These are phyloP conservation scores for Sabatieria punctata DNA, from an alignment of 2,888 invertebrate genomes.

Conservation along the genomic window DNA sequence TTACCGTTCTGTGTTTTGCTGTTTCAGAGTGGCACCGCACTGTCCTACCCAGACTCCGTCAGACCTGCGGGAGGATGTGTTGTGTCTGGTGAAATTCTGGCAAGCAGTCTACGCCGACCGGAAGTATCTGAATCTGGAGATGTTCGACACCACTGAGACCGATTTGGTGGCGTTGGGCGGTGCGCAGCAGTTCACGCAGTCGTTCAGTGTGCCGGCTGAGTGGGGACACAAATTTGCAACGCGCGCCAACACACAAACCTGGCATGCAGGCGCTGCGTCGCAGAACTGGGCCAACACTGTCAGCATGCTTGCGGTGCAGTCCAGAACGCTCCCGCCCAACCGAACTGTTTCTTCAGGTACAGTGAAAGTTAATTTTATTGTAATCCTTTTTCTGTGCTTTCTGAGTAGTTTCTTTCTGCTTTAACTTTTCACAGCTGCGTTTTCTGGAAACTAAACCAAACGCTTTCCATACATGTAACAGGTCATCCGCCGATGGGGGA, in stretches of 20 bases:
- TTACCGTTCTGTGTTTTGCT: not conserved
- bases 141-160: conserved; percentile 9
- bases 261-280: conserved; percentile 12
- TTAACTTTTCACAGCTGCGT: too few relatives aligned
- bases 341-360: not conserved
- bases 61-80: conserved; percentile 69
- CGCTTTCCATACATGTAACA: too few relatives aligned
- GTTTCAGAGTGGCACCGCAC: conserved; percentile 42
- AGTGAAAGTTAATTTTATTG: too few relatives aligned
- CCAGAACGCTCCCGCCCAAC: conserved; percentile 2
- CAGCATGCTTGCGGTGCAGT: conserved; percentile 13
- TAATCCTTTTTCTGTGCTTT: too few relatives aligned
- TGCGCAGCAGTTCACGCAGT: not conserved
- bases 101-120: conserved; percentile 59
- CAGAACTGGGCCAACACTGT: conserved; percentile 22
- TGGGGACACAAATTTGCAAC: not conserved
- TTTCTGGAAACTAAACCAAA: too few relatives aligned
- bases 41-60: conserved; percentile 60
- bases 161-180: not conserved
- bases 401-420: too few relatives aligned
- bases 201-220: conserved; percentile 2
- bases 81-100: conserved; percentile 79
- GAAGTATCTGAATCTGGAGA: conserved; percentile 34
- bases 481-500: too few relatives aligned
- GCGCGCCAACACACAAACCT: conserved; percentile 13